These are phyloP conservation scores for Pollenia angustigena DNA, from an alignment of 2,888 invertebrate species.

Conservation along the genomic window DNA sequence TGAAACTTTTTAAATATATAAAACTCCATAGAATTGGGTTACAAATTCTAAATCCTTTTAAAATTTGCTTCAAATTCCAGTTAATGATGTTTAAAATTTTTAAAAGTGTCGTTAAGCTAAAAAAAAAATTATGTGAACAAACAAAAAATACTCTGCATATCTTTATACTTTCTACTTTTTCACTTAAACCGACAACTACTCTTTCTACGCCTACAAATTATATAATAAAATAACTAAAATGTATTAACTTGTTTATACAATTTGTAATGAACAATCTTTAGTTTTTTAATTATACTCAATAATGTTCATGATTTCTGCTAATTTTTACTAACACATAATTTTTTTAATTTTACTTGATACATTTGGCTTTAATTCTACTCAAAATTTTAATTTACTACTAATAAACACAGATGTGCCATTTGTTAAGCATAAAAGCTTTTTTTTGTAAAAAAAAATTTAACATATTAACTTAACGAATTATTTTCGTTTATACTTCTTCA, in stretches of 20 bases:
- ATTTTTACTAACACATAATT: conserved; percentile 19
- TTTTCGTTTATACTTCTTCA: conserved; percentile 51
- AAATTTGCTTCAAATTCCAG: too few relatives aligned
- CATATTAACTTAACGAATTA: conserved; percentile 70
- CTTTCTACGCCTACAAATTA: conserved; percentile 31
- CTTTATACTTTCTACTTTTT: conserved; percentile 10
- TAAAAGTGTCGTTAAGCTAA: too few relatives aligned
- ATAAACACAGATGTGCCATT: conserved; percentile 72
- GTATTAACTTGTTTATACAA: conserved; percentile 42
- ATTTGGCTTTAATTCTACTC: conserved; percentile 47
- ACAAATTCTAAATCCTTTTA: too few relatives aligned
- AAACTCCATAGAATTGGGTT: too few relatives aligned
- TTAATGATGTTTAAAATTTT: not conserved
- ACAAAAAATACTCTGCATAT: conserved; percentile 45
- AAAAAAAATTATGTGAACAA: conserved; percentile 14
- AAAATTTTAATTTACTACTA: conserved; percentile 48
- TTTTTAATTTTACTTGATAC: conserved; percentile 22
- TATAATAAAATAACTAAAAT: conserved; percentile 33
- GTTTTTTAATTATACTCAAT: conserved; percentile 37
- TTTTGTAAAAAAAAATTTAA: conserved; percentile 72
- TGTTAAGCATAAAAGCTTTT: conserved; percentile 69
- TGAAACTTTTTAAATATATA: too few relatives aligned
- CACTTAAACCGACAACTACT: not conserved
- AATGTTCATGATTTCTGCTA: conserved; percentile 41
- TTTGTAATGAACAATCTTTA: conserved; percentile 29